phyloP scores from a whole-genome alignment of 2,888 invertebrate species.

The Ochropleura plecta region DNA sequence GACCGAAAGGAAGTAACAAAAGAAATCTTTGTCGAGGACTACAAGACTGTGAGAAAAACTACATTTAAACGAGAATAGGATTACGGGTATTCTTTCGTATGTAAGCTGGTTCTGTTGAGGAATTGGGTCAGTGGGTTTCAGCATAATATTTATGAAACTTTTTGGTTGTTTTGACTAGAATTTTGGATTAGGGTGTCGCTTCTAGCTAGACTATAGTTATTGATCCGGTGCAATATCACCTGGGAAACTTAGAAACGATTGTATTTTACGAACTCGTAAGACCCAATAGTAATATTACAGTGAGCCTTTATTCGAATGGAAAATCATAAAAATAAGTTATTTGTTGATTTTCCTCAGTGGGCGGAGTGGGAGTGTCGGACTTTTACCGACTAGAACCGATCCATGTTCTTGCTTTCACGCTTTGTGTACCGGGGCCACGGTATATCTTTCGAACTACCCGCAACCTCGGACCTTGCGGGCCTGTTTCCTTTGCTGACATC shows the following conservation, averaged over 20 bases:
- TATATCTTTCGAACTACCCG: too few species aligned
- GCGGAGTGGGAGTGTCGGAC: too few species aligned
- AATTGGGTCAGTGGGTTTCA: conserved; percentile 43
- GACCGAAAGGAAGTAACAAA: conserved; percentile 56
- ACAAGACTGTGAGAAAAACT: conserved; percentile 52
- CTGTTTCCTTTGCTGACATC: too few species aligned
- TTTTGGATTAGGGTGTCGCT: not conserved
- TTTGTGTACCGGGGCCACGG: too few species aligned
- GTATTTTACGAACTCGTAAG: not conserved
- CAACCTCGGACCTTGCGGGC: too few species aligned
- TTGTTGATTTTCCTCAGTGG: too few species aligned
- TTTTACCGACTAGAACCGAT: too few species aligned
- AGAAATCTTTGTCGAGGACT: conserved; percentile 51
- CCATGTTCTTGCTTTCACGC: too few species aligned
- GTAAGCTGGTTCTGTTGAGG: conserved; percentile 26
- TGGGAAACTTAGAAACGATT: not conserved
- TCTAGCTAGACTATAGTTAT: not conserved
- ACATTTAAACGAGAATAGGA: conserved; percentile 43
- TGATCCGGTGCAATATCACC: not conserved
- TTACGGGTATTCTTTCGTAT: conserved; percentile 44
- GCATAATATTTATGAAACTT: conserved; percentile 8
- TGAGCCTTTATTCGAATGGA: too few species aligned
- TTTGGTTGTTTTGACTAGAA: conserved; percentile 18
- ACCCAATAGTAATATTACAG: too few species aligned
- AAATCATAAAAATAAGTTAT: too few species aligned